Percentiles rank a stretch among this genome's conserved stretches.
Evolutionary conservation across 2,888 invertebrate genomes (phyloP).

Genomic region (Platycheirus rosarum): DNA sequence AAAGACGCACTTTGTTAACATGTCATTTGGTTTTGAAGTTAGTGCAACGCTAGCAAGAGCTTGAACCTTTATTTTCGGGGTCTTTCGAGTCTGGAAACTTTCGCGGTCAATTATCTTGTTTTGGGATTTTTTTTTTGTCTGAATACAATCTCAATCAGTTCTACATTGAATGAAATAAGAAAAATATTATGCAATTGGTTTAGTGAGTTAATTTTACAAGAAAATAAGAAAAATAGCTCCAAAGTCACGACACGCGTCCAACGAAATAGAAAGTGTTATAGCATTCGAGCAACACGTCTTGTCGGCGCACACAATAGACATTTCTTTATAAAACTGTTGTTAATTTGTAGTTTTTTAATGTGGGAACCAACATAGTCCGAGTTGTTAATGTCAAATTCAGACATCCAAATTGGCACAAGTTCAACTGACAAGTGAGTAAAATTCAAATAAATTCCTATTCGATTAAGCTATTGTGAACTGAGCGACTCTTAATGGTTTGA

Average conservation of each 20-base stretch:
- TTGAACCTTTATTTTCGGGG: conserved; percentile 61
- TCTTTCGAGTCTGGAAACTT: conserved; percentile 42
- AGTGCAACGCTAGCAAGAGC: conserved; percentile 62
- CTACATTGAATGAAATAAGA: conserved; percentile 36
- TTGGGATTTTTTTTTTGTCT: conserved; percentile 4
- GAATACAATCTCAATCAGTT: conserved; percentile 40
- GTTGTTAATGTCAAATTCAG: conserved; percentile 41
- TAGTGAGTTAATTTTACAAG: conserved; percentile 36
- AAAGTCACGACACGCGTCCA: conserved; percentile 55
- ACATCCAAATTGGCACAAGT: conserved; percentile 41
- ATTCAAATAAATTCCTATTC: neutral
- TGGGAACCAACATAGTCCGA: conserved; percentile 32
- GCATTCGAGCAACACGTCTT: conserved; percentile 10
- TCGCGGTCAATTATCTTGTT: conserved; percentile 65
- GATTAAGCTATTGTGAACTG: neutral
- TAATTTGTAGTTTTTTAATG: conserved; percentile 48
- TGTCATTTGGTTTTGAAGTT: conserved; percentile 57
- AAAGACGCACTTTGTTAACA: conserved; percentile 48
- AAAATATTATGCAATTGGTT: conserved; percentile 62
- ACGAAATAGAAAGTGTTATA: conserved; percentile 69
- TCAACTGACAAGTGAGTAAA: conserved; percentile 27
- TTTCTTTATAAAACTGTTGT: conserved; percentile 37
- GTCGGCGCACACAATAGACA: conserved; percentile 30
- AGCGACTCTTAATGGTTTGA: neutral
- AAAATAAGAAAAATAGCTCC: neutral